These are phyloP conservation scores for Lamprotornis superbus DNA, from an alignment of 2,113 vertebrate species.

Conservation along the genomic window DNA sequence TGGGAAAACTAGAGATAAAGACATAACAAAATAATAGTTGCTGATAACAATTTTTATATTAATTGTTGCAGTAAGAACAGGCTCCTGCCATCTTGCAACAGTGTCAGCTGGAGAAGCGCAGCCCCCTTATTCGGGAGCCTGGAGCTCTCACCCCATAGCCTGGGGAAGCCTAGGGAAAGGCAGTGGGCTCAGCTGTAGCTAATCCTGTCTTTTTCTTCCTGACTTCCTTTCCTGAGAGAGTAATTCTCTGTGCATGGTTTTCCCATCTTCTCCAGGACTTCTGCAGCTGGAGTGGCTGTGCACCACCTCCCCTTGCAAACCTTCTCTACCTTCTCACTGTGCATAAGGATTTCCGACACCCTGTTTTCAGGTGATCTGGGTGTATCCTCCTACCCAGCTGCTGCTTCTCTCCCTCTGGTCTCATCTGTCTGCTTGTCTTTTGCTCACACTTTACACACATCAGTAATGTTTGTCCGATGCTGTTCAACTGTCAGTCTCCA, in stretches of 20 bases:
- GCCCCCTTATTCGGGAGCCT: background rate
- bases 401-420: background rate
- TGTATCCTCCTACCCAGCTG: background rate
- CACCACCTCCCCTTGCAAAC: background rate
- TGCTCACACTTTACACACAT: background rate
- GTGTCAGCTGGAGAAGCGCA: background rate
- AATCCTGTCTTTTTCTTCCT: background rate
- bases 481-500: background rate
- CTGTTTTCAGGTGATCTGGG: background rate
- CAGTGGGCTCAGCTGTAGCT: background rate
- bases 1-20: background rate
- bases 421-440: background rate
- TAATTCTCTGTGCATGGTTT: background rate
- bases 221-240: background rate
- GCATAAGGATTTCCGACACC: background rate
- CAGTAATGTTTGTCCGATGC: background rate
- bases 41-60: background rate
- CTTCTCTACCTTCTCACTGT: background rate
- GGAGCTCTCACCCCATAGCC: accelerated
- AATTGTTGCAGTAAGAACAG: background rate
- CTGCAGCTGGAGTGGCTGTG: background rate
- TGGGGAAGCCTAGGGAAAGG: background rate
- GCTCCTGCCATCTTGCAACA: background rate
- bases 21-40: background rate
- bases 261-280: background rate